A percentile compares a stretch with the other conserved stretches of the same genome.
Conservation (phyloP, 2,888 invertebrate genomes). For the Folsomia manolachei region DNA sequence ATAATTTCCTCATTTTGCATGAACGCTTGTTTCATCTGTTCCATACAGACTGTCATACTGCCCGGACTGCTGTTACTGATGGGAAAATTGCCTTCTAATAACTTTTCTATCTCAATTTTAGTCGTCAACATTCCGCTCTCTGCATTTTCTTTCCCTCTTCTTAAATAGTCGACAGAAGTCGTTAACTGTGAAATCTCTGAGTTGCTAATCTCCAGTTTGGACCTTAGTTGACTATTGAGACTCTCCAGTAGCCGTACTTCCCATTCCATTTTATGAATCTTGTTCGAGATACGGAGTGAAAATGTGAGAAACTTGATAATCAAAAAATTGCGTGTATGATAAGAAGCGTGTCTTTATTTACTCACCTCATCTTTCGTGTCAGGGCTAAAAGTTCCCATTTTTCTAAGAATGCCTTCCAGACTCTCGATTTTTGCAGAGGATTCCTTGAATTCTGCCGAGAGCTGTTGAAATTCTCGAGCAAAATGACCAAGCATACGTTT, state of each 20-base stretch:
- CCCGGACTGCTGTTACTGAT: too few species aligned
- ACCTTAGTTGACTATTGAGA: not conserved
- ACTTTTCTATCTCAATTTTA: not conserved
- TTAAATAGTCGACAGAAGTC: not conserved
- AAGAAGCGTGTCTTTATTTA: too few species aligned
- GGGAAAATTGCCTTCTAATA: too few species aligned
- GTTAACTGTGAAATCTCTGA: not conserved
- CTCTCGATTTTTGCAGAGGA: not conserved
- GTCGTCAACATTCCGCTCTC: not conserved
- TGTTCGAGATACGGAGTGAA: not conserved
- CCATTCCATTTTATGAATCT: not conserved
- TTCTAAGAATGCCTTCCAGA: not conserved
- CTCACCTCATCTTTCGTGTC: not conserved
- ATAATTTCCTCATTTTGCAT: conserved; percentile 15
- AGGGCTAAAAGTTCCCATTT: not conserved
- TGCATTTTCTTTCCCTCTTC: not conserved
- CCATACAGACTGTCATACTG: too few species aligned
- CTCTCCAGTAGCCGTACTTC: not conserved
- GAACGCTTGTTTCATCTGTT: conserved; percentile 20
- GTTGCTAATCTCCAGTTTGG: not conserved
- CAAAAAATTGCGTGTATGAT: too few species aligned
- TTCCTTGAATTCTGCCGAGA: not conserved
- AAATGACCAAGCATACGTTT: not conserved
- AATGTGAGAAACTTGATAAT: too few species aligned
- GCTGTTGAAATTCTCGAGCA: not conserved